Evolutionary conservation across 35 echinoderm and acorn worm species (phyloP).

Genomic region (Apostichopus japonicus): DNA sequence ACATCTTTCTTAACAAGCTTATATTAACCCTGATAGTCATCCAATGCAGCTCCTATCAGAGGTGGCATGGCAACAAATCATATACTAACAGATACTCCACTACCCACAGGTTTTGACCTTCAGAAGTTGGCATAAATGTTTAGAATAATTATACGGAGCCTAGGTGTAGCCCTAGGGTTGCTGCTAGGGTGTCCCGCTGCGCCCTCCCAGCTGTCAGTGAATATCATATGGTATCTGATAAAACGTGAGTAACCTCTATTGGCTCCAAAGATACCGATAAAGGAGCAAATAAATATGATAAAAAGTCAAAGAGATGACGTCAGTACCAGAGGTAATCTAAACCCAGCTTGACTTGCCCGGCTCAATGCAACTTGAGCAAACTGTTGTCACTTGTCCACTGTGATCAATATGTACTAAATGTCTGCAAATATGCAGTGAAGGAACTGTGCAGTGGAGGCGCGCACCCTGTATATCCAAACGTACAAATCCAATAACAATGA

Average conservation of each 20-base stretch:
- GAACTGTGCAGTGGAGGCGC: too few species aligned
- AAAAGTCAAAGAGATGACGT: not conserved
- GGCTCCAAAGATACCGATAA: not conserved
- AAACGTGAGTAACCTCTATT: not conserved
- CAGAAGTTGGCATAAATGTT: not conserved
- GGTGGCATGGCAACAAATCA: too few species aligned
- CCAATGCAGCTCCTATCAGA: too few species aligned
- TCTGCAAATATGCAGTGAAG: too few species aligned
- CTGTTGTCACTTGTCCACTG: not conserved
- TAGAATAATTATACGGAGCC: not conserved
- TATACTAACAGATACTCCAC: too few species aligned
- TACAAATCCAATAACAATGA: too few species aligned
- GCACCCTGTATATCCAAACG: too few species aligned
- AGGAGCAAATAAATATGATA: not conserved
- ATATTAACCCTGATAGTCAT: too few species aligned
- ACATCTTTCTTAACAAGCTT: too few species aligned
- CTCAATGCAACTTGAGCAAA: not conserved
- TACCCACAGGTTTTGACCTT: not conserved
- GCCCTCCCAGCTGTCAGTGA: not conserved
- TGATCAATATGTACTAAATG: not conserved
- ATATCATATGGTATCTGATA: not conserved
- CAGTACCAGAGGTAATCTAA: not conserved
- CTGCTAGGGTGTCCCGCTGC: not conserved
- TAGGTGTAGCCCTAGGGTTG: not conserved
- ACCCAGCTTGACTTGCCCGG: not conserved